Percentiles rank a stretch among this genome's conserved stretches.
Conservation (phyloP, 2,113 vertebrate species). For the Apistogramma diplotaenia region DNA sequence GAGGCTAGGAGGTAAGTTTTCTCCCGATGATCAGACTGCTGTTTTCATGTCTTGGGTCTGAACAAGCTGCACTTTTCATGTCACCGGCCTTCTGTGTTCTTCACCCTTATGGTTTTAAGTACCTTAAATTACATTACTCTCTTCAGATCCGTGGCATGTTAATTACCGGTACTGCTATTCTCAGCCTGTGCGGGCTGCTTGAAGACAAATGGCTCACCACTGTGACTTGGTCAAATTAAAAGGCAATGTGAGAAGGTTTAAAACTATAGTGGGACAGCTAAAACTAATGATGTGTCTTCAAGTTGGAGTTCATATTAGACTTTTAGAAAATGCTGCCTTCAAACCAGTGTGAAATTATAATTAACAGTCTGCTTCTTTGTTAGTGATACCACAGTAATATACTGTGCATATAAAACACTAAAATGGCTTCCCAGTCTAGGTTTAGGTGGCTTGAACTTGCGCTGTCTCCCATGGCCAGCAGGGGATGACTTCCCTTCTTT, state of each 20-base stretch:
- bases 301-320: not conserved
- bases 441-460: not conserved
- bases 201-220: not conserved
- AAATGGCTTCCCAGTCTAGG: not conserved
- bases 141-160: conserved; percentile 21
- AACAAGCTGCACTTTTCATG: not conserved
- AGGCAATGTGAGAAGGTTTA: not conserved
- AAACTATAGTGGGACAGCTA: not conserved
- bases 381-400: not conserved
- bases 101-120: not conserved
- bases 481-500: not conserved
- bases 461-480: not conserved
- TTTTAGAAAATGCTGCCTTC: too few relatives aligned
- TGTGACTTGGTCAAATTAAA: not conserved
- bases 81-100: not conserved
- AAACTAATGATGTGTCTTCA: not conserved
- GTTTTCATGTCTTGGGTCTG: not conserved
- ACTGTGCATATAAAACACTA: not conserved
- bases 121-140: conserved; percentile 6
- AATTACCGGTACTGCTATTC: not conserved
- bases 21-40: not conserved
- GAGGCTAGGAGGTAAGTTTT: conserved; percentile 91
- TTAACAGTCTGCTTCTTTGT: not conserved
- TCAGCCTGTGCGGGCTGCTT: not conserved
- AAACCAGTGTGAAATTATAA: too few relatives aligned